Percentiles rank a stretch among this genome's conserved stretches.
Evolutionary conservation across 2,113 vertebrate species (phyloP).

Genomic region (Muscicapa adusta): DNA sequence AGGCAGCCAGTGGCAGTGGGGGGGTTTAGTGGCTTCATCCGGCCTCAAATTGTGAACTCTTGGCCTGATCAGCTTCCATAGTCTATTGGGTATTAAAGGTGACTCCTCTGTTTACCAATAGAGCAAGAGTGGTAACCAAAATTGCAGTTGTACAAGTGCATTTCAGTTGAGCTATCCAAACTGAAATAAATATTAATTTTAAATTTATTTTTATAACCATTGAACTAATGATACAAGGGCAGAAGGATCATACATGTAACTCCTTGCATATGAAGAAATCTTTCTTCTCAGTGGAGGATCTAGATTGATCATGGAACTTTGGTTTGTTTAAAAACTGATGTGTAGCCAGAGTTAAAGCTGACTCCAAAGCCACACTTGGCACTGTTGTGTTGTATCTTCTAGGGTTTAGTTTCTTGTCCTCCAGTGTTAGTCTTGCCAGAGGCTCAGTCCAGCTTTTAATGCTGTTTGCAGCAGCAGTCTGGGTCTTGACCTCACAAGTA

Average conservation of each 20-base stretch:
- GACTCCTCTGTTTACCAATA: not conserved
- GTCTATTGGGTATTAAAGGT: not conserved
- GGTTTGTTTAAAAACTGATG: not conserved
- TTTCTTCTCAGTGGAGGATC: not conserved
- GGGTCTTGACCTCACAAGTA: not conserved
- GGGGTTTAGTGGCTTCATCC: not conserved
- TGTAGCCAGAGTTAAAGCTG: not conserved
- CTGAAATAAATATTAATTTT: not conserved
- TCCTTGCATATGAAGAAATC: not conserved
- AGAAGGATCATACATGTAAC: not conserved
- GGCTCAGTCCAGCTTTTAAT: not conserved
- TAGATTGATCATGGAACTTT: not conserved
- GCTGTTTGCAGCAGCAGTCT: not conserved
- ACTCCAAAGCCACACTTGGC: not conserved
- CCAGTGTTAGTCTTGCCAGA: not conserved
- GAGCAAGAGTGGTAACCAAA: not conserved
- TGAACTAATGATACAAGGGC: not conserved
- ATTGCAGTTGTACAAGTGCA: fast-evolving
- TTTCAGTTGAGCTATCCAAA: not conserved
- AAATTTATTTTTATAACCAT: fast-evolving
- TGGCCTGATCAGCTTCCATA: not conserved
- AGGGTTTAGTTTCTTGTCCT: not conserved
- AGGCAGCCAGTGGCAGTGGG: not conserved
- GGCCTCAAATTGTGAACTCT: not conserved
- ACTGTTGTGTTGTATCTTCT: not conserved